phyloP scores from a whole-genome alignment of 2,113 vertebrate species.

The Prietella phreatophila region DNA sequence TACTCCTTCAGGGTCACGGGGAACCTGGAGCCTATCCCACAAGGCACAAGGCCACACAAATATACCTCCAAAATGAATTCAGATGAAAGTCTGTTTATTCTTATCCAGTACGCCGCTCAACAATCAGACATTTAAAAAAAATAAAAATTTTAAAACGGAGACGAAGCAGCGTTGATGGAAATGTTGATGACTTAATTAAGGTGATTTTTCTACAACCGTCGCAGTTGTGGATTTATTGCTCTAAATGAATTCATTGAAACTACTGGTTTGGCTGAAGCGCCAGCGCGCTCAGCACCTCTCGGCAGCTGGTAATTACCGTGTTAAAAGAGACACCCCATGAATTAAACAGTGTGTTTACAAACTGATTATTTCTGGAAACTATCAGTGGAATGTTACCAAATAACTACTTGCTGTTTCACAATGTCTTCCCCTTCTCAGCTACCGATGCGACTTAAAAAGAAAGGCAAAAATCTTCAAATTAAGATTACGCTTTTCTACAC shows the following conservation, averaged over 20 bases:
- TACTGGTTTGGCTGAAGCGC: constrained; percentile 65
- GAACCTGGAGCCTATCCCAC: too few relatives aligned
- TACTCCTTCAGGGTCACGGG: too few relatives aligned
- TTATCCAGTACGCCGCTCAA: not conserved
- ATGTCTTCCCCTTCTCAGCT: constrained; percentile 59
- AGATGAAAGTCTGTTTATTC: not conserved
- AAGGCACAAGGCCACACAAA: too few relatives aligned
- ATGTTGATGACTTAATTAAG: constrained; percentile 47
- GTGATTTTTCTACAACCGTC: constrained; percentile 25
- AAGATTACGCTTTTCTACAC: not conserved
- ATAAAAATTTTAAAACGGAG: constrained; percentile 2
- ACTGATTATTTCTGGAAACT: constrained; percentile 73
- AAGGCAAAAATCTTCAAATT: not conserved
- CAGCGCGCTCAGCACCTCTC: constrained; percentile 60
- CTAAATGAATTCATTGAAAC: constrained; percentile 64
- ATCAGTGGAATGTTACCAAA: constrained; percentile 76
- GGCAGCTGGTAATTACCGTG: constrained; percentile 73
- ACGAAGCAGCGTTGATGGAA: not conserved
- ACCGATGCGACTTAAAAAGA: constrained; percentile 27
- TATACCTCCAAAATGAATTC: not conserved
- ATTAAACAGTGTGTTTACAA: constrained; percentile 72
- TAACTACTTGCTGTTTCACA: constrained; percentile 71
- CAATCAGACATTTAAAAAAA: not conserved
- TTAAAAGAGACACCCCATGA: constrained; percentile 72
- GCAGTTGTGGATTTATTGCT: constrained; percentile 55